These are phyloP conservation scores for Epizoanthus stellaris DNA, from an alignment of 92 coral and sea anemone genomes.

Conservation along the genomic window DNA sequence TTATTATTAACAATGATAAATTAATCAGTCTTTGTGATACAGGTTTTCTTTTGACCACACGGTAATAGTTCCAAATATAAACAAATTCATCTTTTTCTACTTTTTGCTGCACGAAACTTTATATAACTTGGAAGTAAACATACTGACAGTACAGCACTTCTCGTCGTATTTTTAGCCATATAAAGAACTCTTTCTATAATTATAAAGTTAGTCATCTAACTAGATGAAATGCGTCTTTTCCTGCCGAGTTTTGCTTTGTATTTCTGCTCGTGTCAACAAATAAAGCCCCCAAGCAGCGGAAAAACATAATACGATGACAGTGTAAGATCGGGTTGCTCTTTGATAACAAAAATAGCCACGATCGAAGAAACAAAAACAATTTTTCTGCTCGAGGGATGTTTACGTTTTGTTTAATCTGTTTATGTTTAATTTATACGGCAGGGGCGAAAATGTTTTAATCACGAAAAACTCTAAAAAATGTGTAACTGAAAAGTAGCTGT, in stretches of 20 bases:
- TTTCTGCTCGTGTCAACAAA: neutral
- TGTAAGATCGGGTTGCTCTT: neutral
- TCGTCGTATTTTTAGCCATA: neutral
- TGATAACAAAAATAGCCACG: too few relatives aligned
- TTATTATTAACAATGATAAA: neutral
- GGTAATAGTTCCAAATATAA: neutral
- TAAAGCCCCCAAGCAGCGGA: neutral
- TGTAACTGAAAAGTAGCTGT: too few relatives aligned
- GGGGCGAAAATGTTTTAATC: too few relatives aligned
- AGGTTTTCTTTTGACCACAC: neutral
- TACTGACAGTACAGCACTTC: neutral
- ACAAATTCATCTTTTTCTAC: neutral
- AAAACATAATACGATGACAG: neutral
- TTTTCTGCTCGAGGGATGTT: neutral
- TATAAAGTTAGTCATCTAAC: neutral
- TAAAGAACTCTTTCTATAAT: neutral
- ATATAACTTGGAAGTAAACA: neutral
- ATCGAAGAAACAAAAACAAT: too few relatives aligned
- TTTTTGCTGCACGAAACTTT: neutral
- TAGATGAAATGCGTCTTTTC: too few relatives aligned
- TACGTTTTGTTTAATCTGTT: neutral
- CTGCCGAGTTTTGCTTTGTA: neutral
- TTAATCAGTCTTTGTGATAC: constrained; percentile 2
- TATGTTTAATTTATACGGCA: too few relatives aligned
- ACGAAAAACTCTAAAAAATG: too few relatives aligned